A percentile compares a stretch with the other conserved stretches of the same genome.
These are phyloP conservation scores for Trichonephila clavata DNA, from an alignment of 1,140 invertebrate species.

Conservation along the genomic window DNA sequence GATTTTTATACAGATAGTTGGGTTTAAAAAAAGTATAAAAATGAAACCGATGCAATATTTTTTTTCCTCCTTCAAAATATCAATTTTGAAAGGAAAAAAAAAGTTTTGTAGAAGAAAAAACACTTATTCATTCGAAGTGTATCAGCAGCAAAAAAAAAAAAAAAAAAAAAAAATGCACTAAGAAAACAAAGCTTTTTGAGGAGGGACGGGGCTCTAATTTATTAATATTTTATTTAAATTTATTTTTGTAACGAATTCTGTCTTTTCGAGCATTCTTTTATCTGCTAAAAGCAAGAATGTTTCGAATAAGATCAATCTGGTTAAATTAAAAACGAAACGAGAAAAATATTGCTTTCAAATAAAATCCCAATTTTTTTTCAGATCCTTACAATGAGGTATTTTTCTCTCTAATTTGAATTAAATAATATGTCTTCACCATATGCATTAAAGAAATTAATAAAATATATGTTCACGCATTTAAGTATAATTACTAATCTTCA, in stretches of 20 bases:
- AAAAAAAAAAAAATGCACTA: not conserved
- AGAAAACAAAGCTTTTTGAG: constrained; percentile 13
- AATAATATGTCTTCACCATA: not conserved
- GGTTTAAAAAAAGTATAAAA: constrained; percentile 63
- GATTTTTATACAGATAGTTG: constrained; percentile 74
- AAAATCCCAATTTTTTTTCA: not conserved
- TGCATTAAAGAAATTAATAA: not conserved
- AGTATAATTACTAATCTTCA: not conserved
- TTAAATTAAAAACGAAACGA: constrained; percentile 26
- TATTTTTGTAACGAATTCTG: constrained; percentile 27
- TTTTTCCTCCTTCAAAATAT: constrained; percentile 50
- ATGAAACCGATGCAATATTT: constrained; percentile 62
- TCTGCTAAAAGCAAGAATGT: not conserved
- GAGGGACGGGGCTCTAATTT: constrained; percentile 21
- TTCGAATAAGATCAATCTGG: constrained; percentile 23
- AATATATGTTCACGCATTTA: not conserved
- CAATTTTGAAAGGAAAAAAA: constrained; percentile 9
- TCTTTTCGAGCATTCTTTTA: constrained; percentile 16
- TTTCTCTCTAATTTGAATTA: not conserved
- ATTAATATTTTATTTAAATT: constrained; percentile 55
- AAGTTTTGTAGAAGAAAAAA: constrained; percentile 28
- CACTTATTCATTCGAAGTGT: constrained; percentile 52
- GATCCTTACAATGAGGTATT: not conserved
- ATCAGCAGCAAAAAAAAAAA: not conserved
- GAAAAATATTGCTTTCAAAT: not conserved